Base-by-base conservation (phyloP, 2,113 vertebrate species). In the Alethe diademata region DNA sequence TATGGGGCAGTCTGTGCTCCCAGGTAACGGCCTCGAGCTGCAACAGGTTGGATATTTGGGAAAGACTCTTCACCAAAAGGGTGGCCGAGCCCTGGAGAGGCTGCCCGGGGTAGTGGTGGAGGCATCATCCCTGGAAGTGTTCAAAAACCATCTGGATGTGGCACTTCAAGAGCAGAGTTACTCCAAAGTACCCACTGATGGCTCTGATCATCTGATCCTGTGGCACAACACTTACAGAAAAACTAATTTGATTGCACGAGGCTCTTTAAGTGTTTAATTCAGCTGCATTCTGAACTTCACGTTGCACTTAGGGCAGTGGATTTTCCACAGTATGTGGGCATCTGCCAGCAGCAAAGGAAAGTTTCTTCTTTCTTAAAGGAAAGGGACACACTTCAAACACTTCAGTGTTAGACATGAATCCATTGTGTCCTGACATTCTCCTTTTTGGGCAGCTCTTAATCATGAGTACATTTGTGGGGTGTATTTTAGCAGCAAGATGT, bases 381-480 rank as follows among this genome's bases (percentile, higher is more conserved):
- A 93, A 73, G 50, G 58, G 42, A 47, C 38, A 24, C 28, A 18
- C 65, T 92, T 93, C 70, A 58, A 75, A 69, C 26, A 56, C 38
- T 20, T 45, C 47, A 51, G 35, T 4, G 5, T 72, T 75, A 66
- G 42, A 51, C 74, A 79, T 51, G 28, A 90, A 93, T 69, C 62
- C 48, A 48, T 64, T 74, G 66, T 80, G 56, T 53, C 66, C 47
- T 51, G 82, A 76, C 42, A 25, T 72, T 62, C 76, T 86, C 81
- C 58, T 88, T 22, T 43, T 33, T 70, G 87, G 62, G 31, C 92
- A 91, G 87, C 81, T 91, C 84, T 78, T 79, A 88, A 90, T 90
- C 24, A 6, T 6, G 4, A n/a, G 78, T 66, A 57, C 38, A 17
- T 86, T 83, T 91, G 54, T 79, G 89, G 50, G 35, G 26, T 79